Percentiles rank a stretch among this genome's conserved stretches.
These are phyloP conservation scores for Leptoteleia sp. DNA, from an alignment of 1,140 invertebrate species.

Conservation along the genomic window DNA sequence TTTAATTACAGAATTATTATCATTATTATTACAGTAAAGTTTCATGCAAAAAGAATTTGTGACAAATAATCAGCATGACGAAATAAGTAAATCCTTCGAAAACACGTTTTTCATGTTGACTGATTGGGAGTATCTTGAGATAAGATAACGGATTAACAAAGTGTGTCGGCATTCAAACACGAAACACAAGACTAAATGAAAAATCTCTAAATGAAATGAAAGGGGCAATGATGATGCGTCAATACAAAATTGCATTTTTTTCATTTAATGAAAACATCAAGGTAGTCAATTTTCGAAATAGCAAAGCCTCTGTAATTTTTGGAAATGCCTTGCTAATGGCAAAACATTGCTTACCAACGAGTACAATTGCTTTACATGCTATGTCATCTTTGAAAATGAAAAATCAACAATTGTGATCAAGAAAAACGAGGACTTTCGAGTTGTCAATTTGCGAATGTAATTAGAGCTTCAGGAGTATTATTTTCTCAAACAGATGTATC, in stretches of 20 bases:
- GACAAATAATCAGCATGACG: no score
- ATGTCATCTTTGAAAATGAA: slow-evolving; percentile 10
- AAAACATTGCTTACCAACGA: not conserved
- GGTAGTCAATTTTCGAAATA: slow-evolving; percentile 3
- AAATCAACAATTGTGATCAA: slow-evolving; percentile 19
- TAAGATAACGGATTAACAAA: no score
- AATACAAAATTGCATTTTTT: not conserved
- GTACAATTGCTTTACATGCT: not conserved
- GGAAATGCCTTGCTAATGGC: not conserved
- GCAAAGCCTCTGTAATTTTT: slow-evolving; percentile 2
- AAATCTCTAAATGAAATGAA: no score
- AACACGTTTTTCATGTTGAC: no score
- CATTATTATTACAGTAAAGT: no score
- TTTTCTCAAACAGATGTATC: slow-evolving; percentile 5
- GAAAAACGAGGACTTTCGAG: slow-evolving; percentile 2
- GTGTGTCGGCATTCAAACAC: no score
- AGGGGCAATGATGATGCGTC: no score
- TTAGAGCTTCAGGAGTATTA: slow-evolving; percentile 1
- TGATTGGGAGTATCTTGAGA: no score
- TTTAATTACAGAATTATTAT: no score
- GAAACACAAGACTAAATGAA: not conserved
- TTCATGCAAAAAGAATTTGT: no score
- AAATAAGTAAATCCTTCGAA: no score
- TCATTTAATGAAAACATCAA: slow-evolving; percentile 7
- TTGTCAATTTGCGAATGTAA: slow-evolving; percentile 11